A percentile compares a stretch with the other conserved stretches of the same genome.
Conservation (phyloP, 2,113 vertebrate genomes). For the Forbesichthys agassizii region DNA sequence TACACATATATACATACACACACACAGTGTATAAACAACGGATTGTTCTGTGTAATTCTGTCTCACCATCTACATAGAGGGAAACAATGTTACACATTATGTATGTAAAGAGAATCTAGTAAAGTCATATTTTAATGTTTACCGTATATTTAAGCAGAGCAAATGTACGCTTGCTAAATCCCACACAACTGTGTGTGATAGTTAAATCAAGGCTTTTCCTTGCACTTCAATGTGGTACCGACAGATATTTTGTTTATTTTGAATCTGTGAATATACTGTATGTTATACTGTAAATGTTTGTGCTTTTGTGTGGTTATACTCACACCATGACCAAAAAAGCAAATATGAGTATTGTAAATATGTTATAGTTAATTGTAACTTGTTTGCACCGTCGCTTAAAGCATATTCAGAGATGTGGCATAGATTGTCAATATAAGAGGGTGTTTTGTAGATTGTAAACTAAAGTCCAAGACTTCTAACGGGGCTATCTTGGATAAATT, state of each 20-base stretch:
- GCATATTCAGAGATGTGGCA: constrained; percentile 45
- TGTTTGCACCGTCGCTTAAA: constrained; percentile 52
- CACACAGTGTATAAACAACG: too few relatives aligned
- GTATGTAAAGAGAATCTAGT: constrained; percentile 73
- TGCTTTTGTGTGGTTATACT: constrained; percentile 75
- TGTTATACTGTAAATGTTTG: constrained; percentile 66
- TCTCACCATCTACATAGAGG: constrained; percentile 87
- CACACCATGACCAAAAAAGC: constrained; percentile 80
- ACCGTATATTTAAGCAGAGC: constrained; percentile 88
- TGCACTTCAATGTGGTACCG: constrained; percentile 92
- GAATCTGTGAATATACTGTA: constrained; percentile 42
- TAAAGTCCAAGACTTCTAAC: constrained; percentile 30
- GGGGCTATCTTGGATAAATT: constrained; percentile 20
- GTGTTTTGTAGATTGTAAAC: constrained; percentile 47
- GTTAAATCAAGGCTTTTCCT: constrained; percentile 88
- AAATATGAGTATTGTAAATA: constrained; percentile 74
- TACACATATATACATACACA: too few relatives aligned
- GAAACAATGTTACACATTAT: constrained; percentile 61
- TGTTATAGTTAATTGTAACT: constrained; percentile 71
- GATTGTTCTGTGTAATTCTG: constrained; percentile 30
- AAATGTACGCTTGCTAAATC: constrained; percentile 79
- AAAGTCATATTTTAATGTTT: constrained; percentile 85
- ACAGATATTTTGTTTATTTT: constrained; percentile 74
- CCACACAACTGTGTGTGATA: constrained; percentile 66
- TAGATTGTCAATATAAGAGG: constrained; percentile 24